Base-by-base conservation (phyloP, 2,113 vertebrate genomes). In the Plecotus auritus region DNA sequence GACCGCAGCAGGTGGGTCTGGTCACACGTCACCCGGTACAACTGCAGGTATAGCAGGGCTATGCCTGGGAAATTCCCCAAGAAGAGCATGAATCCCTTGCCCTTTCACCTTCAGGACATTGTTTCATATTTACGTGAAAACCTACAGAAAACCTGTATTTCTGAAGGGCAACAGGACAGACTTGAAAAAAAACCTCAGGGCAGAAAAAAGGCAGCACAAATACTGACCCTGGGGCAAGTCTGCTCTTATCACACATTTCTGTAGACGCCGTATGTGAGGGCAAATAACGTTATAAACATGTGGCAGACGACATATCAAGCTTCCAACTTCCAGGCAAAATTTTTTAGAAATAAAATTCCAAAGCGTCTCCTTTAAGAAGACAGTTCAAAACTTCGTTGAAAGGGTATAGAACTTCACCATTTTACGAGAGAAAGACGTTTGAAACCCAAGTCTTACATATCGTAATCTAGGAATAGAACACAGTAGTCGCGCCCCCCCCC, bases 21-120 rank as follows among this genome's bases (percentile, higher is more conserved):
- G 49, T 99, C 99, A 2, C 96, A 51, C 0, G 99, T 99, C 96
- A 99, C 98, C 0, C 99, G 98, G 95, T 99, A 98, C 90, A 99
- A 96, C 95, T 99, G 99, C 87, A 99, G 98, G 97, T 99, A 99
- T 54, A 99, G 97, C 56, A 99, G 98, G 74, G 99, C 99, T 89
- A 99, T 99, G 61, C 99, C 99, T 99, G 88, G 85, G 97, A 97
- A 11, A 90, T 0, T 69, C 5, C 23, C 93, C 51, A 95, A 95
- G 18, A 82, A 0, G 93, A 66, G 17, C 74, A 85, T 9, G 37
- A 51, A 7, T 85, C 84, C n/a, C 14, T 88, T 90, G 42, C 69
- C 73, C 37, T 94, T 92, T 14, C 3, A 40, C 30, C 5, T 49
- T 74, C 22, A 22, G 13, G 40, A 35, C 32, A 26, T 22, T 30